A percentile compares a stretch with the other conserved stretches of the same genome.
Conservation (phyloP, 1,140 invertebrate species). For the Drosophila nebulosa region DNA sequence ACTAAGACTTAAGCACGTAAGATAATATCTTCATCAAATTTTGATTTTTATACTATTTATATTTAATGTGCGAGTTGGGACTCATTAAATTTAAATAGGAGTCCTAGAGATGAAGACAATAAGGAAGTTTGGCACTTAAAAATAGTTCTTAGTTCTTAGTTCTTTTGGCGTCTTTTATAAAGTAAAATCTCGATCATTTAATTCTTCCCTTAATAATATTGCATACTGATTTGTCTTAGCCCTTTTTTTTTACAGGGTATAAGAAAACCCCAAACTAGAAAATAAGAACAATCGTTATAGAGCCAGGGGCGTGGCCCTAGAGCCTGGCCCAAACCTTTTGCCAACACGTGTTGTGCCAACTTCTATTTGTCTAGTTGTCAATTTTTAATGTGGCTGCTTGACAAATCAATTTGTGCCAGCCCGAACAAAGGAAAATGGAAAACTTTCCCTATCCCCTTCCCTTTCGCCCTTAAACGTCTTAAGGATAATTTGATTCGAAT, state of each 20-base stretch:
- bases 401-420: constrained; percentile 64
- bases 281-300: not conserved
- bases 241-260: not conserved
- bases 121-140: no score
- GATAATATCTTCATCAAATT: no score
- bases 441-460: constrained; percentile 41
- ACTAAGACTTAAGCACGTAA: no score
- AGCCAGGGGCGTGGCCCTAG: not conserved
- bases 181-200: no score
- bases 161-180: no score
- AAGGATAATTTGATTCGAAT: constrained; percentile 57
- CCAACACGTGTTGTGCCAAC: constrained; percentile 54
- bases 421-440: constrained; percentile 48
- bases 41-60: no score
- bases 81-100: no score
- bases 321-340: not conserved
- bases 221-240: no score
- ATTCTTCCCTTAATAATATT: no score
- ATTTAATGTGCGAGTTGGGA: no score
- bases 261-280: not conserved
- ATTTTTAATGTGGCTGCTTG: constrained; percentile 73
- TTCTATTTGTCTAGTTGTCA: constrained; percentile 68
- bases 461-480: constrained; percentile 41
- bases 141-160: no score
- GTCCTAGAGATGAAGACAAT: no score